Base-by-base conservation (phyloP, 2,113 vertebrate genomes). In the Campylorhamphus procurvoides region DNA sequence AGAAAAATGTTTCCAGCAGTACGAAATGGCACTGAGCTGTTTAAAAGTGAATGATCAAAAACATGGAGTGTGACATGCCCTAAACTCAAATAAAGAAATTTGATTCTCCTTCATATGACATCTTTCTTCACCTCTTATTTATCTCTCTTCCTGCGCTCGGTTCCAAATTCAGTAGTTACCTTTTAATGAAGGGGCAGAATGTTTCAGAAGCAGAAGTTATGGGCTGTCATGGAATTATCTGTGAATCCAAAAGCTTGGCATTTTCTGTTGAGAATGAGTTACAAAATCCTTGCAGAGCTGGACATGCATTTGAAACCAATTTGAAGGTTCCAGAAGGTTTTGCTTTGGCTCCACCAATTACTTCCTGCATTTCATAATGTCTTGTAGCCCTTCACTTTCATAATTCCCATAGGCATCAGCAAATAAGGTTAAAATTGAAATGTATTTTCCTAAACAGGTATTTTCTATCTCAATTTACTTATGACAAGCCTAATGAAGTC, bases 381-480 rank as follows among this genome's bases (percentile, higher is more conserved):
- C 47, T 87, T 90, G 46, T 76, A 91, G 27, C 19, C 46, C n/a
- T 96, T 96, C 55, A 39, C 50, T 85, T 84, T 76, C 58, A 46
- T 84, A 58, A 82, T 95, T 73, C 83, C 60, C 55, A 69, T 47
- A 75, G 23, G 29, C 8, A 93, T 46, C 25, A 60, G 44, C 47
- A 93, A 96, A 91, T 55, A 62, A 93, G 46, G 40, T 89, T 86
- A 88, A 95, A 88, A 94, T 91, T 85, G 62, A 96, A 96, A 85
- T 62, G 23, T 55, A 83, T 85, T 94, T 75, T 37, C 37, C 64
- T 89, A 94, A 94, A 95, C 12, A 81, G 42, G 84, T 62, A 89
- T 92, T 91, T 96, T 96, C 90, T 79, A 83, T 94, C 66, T 95
- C 68, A 96, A 86, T 93, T 95, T 92, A 50, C 53, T 50, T 62